These are phyloP conservation scores for Drosophila tripunctata DNA, from an alignment of 2,888 invertebrate genomes.

Conservation along the genomic window DNA sequence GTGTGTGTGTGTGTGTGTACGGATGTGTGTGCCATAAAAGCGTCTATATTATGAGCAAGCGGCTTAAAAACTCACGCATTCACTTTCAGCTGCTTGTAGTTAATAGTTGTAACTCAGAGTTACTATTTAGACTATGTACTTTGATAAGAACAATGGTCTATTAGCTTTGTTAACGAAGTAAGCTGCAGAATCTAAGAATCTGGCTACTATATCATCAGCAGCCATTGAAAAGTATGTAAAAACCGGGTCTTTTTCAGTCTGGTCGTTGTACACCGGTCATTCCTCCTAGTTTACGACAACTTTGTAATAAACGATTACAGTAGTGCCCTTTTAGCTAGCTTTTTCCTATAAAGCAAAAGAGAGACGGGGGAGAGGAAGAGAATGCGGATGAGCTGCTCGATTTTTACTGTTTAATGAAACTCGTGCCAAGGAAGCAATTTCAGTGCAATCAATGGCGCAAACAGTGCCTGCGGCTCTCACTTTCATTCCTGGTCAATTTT, in stretches of 20 bases:
- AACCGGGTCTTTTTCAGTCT: too few relatives aligned
- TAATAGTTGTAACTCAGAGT: neutral
- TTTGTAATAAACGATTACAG: conserved; percentile 25
- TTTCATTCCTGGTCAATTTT: conserved; percentile 45
- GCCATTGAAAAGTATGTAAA: too few relatives aligned
- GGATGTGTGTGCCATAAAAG: conserved; percentile 62
- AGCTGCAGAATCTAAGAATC: too few relatives aligned
- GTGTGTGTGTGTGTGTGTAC: conserved; percentile 28
- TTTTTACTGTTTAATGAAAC: conserved; percentile 78
- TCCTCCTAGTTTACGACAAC: conserved; percentile 5
- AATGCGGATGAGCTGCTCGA: conserved; percentile 49
- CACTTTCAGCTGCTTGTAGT: conserved; percentile 10
- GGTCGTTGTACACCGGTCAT: too few relatives aligned
- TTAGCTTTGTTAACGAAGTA: too few relatives aligned
- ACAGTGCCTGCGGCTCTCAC: conserved; percentile 42
- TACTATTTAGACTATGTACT: too few relatives aligned
- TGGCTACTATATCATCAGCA: too few relatives aligned
- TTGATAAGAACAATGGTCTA: too few relatives aligned
- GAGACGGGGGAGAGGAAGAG: conserved; percentile 1
- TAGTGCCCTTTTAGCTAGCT: neutral
- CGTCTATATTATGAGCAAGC: conserved; percentile 62
- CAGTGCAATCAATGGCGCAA: conserved; percentile 65
- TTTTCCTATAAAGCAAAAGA: neutral
- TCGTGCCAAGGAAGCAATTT: conserved; percentile 81
- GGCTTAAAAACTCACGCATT: conserved; percentile 73